Percentiles rank a stretch among this genome's conserved stretches.
These are phyloP conservation scores for Pollicipes pollicipes DNA, from an alignment of 1,140 invertebrate species.

Conservation along the genomic window DNA sequence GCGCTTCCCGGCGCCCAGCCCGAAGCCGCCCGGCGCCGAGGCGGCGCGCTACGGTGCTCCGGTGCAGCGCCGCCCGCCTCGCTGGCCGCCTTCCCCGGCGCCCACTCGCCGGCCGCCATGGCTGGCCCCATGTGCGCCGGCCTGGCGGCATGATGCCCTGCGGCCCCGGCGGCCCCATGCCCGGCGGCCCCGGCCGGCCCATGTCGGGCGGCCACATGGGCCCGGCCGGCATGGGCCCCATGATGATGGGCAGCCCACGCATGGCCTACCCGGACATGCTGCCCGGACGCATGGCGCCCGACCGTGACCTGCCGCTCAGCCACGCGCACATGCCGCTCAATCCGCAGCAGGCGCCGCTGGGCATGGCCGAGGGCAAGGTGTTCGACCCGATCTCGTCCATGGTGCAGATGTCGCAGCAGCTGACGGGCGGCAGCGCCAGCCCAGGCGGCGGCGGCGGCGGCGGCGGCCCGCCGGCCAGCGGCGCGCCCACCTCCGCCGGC, in stretches of 20 bases:
- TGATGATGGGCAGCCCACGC: neutral
- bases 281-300: neutral
- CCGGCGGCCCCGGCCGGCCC: too few relatives aligned
- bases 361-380: slow-evolving; percentile 17
- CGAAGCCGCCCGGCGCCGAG: neutral
- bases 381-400: slow-evolving; percentile 86
- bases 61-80: neutral
- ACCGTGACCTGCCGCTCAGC: neutral
- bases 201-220: neutral
- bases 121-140: too few relatives aligned
- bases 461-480: slow-evolving; percentile 14
- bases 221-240: too few relatives aligned
- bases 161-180: too few relatives aligned
- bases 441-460: slow-evolving; percentile 13
- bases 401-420: slow-evolving; percentile 80
- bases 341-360: slow-evolving; percentile 12
- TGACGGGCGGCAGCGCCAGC: slow-evolving; percentile 33
- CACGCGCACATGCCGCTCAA: slow-evolving; percentile 6
- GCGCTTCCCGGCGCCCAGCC: slow-evolving; percentile 11
- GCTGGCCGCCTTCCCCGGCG: neutral
- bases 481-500: slow-evolving; percentile 18
- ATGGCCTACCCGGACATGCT: neutral
- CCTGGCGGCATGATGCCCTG: neutral
- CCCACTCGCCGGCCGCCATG: neutral
- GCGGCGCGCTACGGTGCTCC: neutral